phyloP scores from a whole-genome alignment of 2,888 invertebrate genomes.

The Mimumesa dahlbomi region DNA sequence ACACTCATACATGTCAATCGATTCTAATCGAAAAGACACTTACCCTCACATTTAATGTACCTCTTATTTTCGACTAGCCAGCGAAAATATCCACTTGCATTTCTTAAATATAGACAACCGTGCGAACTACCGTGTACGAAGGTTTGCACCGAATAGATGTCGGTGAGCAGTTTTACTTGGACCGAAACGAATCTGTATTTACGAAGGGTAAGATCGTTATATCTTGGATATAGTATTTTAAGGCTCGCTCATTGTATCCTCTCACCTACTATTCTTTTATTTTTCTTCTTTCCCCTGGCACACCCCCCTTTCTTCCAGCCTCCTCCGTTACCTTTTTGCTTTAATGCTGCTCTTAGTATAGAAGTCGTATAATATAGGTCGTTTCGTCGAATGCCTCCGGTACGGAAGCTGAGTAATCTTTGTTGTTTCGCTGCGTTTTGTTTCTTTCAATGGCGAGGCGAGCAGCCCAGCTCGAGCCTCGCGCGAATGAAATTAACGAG shows the following conservation, averaged over 20 bases:
- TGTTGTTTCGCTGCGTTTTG: conserved; percentile 51
- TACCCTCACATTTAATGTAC: too few relatives aligned
- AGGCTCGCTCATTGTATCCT: conserved; percentile 24
- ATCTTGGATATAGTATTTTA: conserved; percentile 29
- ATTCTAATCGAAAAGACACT: too few relatives aligned
- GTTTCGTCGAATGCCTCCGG: conserved; percentile 48
- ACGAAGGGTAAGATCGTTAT: conserved; percentile 27
- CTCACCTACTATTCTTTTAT: conserved; percentile 13
- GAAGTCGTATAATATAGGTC: conserved; percentile 53
- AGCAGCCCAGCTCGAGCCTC: conserved; percentile 14
- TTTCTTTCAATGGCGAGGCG: conserved; percentile 41
- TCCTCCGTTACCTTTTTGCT: conserved; percentile 3
- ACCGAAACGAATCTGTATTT: conserved; percentile 33
- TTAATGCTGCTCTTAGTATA: conserved; percentile 24
- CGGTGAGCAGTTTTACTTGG: conserved; percentile 8
- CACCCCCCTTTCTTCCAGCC: not conserved
- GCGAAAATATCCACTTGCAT: too few relatives aligned
- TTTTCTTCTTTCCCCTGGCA: conserved; percentile 7
- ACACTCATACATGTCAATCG: too few relatives aligned
- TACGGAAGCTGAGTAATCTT: conserved; percentile 53
- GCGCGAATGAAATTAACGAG: conserved; percentile 59
- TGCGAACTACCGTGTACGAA: too few relatives aligned
- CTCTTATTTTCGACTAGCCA: too few relatives aligned
- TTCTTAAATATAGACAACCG: too few relatives aligned
- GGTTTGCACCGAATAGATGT: not conserved